Conservation (phyloP, 2,113 vertebrate genomes). For the Lonchura striata region DNA sequence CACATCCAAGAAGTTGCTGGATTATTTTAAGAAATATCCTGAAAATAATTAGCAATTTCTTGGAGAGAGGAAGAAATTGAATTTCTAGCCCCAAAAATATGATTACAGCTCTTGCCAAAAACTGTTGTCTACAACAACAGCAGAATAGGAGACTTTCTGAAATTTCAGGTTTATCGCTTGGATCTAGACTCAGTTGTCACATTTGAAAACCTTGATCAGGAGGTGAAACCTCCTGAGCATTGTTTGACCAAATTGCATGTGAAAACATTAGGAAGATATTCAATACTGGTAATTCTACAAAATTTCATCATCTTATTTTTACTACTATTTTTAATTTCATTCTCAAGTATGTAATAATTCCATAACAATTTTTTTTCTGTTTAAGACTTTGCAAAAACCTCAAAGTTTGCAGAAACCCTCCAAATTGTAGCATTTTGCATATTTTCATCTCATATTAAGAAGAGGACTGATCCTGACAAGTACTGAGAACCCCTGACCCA, state of each 20-base stretch:
- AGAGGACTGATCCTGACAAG: neutral
- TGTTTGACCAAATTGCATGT: neutral
- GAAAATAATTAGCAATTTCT: neutral
- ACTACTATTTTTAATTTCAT: neutral
- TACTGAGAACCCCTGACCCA: neutral
- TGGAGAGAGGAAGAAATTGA: neutral
- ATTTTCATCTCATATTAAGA: constrained; percentile 53
- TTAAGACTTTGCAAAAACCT: constrained; percentile 40
- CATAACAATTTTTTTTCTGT: neutral
- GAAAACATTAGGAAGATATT: neutral
- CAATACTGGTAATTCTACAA: neutral
- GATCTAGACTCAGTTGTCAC: neutral
- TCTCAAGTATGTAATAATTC: neutral
- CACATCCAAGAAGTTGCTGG: neutral
- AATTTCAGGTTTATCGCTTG: neutral
- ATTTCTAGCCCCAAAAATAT: neutral
- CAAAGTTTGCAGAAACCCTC: neutral
- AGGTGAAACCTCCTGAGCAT: neutral
- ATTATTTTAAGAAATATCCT: neutral
- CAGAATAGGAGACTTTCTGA: neutral
- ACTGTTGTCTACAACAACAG: neutral
- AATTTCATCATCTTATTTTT: neutral
- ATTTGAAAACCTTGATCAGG: neutral
- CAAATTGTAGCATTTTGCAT: constrained; percentile 20
- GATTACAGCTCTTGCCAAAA: neutral